These are phyloP conservation scores for Musca domestica DNA, from an alignment of 1,140 invertebrate genomes.

Conservation along the genomic window DNA sequence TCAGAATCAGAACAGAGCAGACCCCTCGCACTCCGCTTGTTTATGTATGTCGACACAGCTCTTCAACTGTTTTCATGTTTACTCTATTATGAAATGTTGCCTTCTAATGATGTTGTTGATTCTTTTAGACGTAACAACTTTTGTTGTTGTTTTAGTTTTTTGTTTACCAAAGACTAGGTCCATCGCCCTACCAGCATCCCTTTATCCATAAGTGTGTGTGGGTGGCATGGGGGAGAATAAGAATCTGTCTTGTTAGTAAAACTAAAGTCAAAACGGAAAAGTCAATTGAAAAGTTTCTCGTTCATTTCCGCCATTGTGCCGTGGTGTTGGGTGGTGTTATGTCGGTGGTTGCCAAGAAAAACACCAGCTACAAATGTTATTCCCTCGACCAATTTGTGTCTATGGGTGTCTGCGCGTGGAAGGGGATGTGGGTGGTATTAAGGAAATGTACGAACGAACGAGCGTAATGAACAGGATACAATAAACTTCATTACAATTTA, in stretches of 20 bases:
- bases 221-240: no score
- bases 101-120: conserved; percentile 15
- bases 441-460: neutral
- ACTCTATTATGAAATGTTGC: neutral
- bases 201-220: neutral
- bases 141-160: neutral
- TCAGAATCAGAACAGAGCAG: no score
- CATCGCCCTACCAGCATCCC: no score
- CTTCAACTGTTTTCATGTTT: no score
- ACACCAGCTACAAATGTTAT: neutral
- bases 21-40: no score
- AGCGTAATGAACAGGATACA: no score
- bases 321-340: neutral
- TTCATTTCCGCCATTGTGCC: conserved; percentile 17
- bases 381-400: neutral
- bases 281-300: conserved; percentile 26
- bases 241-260: neutral
- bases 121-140: neutral
- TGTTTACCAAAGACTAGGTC: neutral
- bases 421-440: conserved; percentile 9
- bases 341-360: neutral
- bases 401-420: neutral
- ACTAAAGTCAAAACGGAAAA: conserved; percentile 23
- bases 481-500: no score
- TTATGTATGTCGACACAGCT: no score